phyloP scores from a whole-genome alignment of 2,797 vertebrate genomes.

The Anguilla marmorata region DNA sequence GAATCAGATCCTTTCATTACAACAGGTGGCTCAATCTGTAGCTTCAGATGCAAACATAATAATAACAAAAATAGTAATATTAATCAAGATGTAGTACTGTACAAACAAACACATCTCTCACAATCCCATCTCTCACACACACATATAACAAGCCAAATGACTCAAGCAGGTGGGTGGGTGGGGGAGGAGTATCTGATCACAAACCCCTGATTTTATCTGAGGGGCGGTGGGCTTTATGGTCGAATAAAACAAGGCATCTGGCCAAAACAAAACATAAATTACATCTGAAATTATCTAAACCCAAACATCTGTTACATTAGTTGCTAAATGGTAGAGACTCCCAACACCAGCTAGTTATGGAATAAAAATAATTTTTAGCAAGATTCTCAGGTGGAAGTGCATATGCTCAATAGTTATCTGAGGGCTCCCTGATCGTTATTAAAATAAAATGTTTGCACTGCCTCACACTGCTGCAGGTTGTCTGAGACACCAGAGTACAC shows the following conservation, averaged over 20 bases:
- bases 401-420: neutral
- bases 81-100: neutral
- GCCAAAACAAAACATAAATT: slow-evolving; percentile 43
- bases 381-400: neutral
- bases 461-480: neutral
- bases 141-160: slow-evolving; percentile 50
- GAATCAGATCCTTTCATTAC: neutral
- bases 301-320: neutral
- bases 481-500: neutral
- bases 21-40: neutral
- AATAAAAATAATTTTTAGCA: neutral
- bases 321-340: neutral
- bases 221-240: slow-evolving; percentile 59
- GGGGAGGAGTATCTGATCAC: slow-evolving; percentile 27
- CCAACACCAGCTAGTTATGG: neutral
- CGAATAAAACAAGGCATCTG: slow-evolving; percentile 40
- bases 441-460: neutral
- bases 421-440: neutral
- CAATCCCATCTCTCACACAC: slow-evolving; percentile 25
- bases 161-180: slow-evolving; percentile 40
- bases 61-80: neutral
- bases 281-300: slow-evolving; percentile 38
- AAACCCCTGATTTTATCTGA: slow-evolving; percentile 45
- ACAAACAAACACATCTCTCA: neutral
- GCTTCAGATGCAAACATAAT: neutral